These are phyloP conservation scores for Sinella curviseta DNA, from an alignment of 1,140 invertebrate species.

Conservation along the genomic window DNA sequence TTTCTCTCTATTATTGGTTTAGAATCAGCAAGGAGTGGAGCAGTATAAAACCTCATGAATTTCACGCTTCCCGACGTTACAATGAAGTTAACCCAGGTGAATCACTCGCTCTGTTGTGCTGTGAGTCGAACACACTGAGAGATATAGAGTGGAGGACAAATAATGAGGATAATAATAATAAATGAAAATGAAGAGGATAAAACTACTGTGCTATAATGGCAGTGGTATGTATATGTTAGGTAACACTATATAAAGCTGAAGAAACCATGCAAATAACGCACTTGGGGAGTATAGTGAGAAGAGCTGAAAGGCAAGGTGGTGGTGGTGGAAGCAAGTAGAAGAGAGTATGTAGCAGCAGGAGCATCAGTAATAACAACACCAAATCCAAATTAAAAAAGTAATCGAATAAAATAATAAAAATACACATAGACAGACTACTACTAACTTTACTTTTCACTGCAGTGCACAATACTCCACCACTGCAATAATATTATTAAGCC, in stretches of 20 bases:
- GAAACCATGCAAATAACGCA: no score
- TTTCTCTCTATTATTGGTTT: not conserved
- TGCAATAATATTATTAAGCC: not conserved
- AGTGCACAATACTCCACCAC: not conserved
- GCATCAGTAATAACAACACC: conserved; percentile 1
- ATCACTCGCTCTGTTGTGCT: not conserved
- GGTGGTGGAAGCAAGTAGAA: not conserved
- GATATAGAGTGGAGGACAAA: not conserved
- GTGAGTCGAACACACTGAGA: not conserved
- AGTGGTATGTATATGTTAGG: not conserved
- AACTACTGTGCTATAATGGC: not conserved
- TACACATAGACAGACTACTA: not conserved
- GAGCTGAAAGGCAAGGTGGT: not conserved
- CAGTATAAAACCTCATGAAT: conserved; percentile 6
- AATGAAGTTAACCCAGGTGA: not conserved
- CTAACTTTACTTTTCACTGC: not conserved
- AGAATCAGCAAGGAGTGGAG: not conserved
- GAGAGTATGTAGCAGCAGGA: not conserved
- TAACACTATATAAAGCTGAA: not conserved
- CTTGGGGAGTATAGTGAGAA: not conserved
- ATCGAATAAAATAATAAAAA: not conserved
- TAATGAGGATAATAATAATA: not conserved
- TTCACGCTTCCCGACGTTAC: not conserved
- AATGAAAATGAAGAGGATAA: not conserved
- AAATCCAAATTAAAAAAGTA: conserved; percentile 12